These are phyloP conservation scores for Holotrichia oblita DNA, from an alignment of 1,140 invertebrate species.

Conservation along the genomic window DNA sequence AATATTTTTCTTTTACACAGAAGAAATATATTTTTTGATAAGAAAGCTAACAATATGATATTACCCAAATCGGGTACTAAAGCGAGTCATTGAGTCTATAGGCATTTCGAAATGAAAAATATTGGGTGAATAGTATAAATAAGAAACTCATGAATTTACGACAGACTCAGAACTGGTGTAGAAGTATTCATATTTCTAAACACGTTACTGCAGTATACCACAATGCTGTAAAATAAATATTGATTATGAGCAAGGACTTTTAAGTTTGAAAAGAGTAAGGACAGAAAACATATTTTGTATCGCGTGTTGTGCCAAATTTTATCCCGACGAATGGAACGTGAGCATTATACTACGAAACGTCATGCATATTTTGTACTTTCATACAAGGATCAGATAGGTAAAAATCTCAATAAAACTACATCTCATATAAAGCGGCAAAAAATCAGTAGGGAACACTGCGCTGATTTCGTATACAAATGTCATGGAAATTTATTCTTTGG, in stretches of 20 bases:
- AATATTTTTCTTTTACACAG: too few species aligned
- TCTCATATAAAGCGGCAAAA: background rate
- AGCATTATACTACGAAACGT: background rate
- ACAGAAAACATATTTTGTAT: background rate
- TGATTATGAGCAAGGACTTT: slow-evolving; percentile 28
- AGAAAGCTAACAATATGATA: too few species aligned
- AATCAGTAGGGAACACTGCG: background rate
- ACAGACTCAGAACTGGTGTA: background rate
- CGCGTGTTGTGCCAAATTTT: slow-evolving; percentile 16
- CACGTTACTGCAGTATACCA: slow-evolving; percentile 22
- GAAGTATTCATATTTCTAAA: slow-evolving; percentile 9
- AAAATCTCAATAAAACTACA: background rate
- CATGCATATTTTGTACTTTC: background rate
- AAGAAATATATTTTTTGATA: too few species aligned
- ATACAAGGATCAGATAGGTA: background rate
- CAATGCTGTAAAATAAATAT: slow-evolving; percentile 29
- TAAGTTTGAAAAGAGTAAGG: background rate
- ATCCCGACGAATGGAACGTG: background rate
- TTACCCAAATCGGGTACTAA: too few species aligned
- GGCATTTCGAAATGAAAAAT: too few species aligned
- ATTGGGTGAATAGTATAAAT: too few species aligned
- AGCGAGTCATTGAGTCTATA: too few species aligned
- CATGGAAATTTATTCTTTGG: background rate
- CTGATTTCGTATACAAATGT: background rate
- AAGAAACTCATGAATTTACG: too few species aligned